These are phyloP conservation scores for Chrysemys picta DNA, from an alignment of 2,113 vertebrate genomes.

Conservation along the genomic window DNA sequence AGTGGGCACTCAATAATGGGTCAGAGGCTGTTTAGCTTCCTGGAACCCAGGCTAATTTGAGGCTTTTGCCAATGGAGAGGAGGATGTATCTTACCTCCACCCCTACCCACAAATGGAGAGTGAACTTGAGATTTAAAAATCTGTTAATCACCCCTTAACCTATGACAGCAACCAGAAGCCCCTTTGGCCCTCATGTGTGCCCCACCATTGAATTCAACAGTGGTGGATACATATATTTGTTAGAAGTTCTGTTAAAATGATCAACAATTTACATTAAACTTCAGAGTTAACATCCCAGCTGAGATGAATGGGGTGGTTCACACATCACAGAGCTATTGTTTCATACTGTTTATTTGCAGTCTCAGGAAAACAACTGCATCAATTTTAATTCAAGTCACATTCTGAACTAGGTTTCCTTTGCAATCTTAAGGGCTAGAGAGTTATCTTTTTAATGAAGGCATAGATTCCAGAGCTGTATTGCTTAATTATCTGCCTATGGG, in stretches of 20 bases:
- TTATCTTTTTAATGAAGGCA: background rate
- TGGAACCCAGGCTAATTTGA: background rate
- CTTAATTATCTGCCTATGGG: background rate
- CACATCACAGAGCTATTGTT: conserved; percentile 26
- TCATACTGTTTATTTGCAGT: conserved; percentile 22
- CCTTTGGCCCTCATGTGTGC: background rate
- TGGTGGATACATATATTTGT: background rate
- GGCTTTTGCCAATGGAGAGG: background rate
- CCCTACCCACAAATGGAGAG: no score
- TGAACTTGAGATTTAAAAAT: background rate
- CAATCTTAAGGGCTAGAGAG: background rate
- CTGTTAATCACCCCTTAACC: background rate
- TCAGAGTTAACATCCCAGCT: background rate
- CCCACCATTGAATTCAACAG: background rate
- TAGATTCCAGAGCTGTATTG: background rate
- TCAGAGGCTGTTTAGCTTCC: background rate
- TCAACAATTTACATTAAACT: background rate
- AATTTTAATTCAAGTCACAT: background rate
- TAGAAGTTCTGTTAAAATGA: background rate
- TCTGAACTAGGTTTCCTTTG: background rate
- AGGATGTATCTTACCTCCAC: background rate
- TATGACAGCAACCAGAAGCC: background rate
- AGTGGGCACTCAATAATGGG: background rate
- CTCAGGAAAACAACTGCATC: background rate
- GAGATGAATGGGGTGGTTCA: conserved; percentile 1